phyloP scores from a whole-genome alignment of 2,888 invertebrate species.

The Nudaria mundana region DNA sequence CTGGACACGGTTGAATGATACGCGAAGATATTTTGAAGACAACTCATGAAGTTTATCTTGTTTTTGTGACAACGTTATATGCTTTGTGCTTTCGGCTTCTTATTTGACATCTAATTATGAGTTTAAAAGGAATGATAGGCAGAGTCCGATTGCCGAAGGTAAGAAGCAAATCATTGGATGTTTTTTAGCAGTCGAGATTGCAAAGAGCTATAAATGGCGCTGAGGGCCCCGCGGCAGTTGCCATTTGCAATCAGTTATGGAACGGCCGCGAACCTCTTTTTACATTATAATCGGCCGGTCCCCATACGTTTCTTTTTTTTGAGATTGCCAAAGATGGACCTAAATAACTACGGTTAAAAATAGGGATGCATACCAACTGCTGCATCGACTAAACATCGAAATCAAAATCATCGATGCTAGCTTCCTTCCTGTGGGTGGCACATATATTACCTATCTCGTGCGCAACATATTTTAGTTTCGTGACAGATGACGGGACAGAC shows the following conservation, averaged over 20 bases:
- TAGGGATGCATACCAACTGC: too few species aligned
- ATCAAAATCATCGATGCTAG: conserved; percentile 22
- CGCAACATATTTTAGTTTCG: conserved; percentile 13
- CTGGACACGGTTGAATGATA: conserved; percentile 40
- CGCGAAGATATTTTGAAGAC: conserved; percentile 61
- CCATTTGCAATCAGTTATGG: conserved; percentile 81
- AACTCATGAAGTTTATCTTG: conserved; percentile 35
- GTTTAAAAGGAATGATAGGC: conserved; percentile 53
- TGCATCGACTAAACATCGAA: too few species aligned
- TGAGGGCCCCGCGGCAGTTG: conserved; percentile 69
- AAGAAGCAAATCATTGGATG: conserved; percentile 55
- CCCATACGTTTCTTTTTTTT: conserved; percentile 65
- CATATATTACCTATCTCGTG: conserved; percentile 2
- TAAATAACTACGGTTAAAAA: conserved; percentile 57
- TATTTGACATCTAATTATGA: conserved; percentile 54
- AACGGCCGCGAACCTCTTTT: conserved; percentile 76
- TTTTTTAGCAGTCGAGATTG: conserved; percentile 76
- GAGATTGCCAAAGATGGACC: conserved; percentile 53
- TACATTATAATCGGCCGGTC: conserved; percentile 76
- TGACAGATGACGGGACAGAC: conserved; percentile 28
- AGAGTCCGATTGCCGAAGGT: conserved; percentile 63
- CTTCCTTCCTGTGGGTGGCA: conserved; percentile 35
- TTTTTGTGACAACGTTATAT: conserved; percentile 48
- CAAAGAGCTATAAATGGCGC: conserved; percentile 73
- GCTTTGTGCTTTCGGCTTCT: conserved; percentile 52